Evolutionary conservation across 2,797 vertebrate genomes (phyloP).

Genomic region (Phataginus tetradactyla): DNA sequence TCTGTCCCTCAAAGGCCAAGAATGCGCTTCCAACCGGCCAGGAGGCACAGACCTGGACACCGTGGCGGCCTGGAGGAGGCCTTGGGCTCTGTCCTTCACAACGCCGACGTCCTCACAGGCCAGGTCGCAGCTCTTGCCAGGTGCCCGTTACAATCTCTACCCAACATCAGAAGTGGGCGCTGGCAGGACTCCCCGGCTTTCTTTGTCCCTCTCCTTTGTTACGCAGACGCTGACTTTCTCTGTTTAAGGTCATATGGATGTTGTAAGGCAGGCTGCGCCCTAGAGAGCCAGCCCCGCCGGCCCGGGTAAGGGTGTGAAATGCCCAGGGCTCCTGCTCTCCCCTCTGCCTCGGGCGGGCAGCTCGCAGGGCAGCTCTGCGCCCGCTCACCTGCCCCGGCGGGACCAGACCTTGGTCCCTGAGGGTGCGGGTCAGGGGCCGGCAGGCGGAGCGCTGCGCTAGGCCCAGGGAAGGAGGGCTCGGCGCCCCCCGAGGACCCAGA

Average conservation of each 20-base stretch:
- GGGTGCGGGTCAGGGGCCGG: accelerated
- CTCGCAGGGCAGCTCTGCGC: too few relatives aligned
- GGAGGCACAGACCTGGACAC: slow-evolving; percentile 71
- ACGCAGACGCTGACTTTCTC: not conserved
- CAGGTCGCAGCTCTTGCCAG: not conserved
- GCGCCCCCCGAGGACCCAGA: not conserved
- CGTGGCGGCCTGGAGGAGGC: not conserved
- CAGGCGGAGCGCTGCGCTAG: accelerated
- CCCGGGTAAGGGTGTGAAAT: accelerated
- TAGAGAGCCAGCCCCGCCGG: not conserved
- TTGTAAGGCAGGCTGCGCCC: not conserved
- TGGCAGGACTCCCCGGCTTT: not conserved
- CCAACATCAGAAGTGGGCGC: too few relatives aligned
- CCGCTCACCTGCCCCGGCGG: accelerated
- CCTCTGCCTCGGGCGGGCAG: too few relatives aligned
- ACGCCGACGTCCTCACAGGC: not conserved
- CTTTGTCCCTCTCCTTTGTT: not conserved
- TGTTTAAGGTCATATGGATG: not conserved
- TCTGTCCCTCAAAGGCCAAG: slow-evolving; percentile 78
- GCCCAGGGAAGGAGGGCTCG: accelerated
- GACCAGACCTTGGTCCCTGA: not conserved
- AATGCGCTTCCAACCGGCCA: slow-evolving; percentile 77
- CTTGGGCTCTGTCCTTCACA: slow-evolving; percentile 35
- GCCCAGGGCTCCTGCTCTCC: not conserved
- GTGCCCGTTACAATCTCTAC: too few relatives aligned